Evolutionary conservation across 64 coral and sea anemone species (phyloP).

Genomic region (Montipora efflorescens): DNA sequence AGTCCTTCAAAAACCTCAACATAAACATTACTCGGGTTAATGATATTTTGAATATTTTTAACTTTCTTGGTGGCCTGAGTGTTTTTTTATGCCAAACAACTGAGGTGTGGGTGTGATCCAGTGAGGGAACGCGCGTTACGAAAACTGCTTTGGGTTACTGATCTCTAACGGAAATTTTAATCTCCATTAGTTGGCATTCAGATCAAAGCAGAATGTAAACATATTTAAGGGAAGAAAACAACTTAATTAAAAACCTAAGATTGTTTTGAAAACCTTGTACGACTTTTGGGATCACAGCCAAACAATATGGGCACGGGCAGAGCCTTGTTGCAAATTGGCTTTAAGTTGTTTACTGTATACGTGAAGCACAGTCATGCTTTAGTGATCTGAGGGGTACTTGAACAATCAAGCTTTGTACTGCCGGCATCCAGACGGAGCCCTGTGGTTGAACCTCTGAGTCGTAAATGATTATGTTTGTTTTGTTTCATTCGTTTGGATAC

Average conservation of each 20-base stretch:
- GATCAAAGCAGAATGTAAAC: neutral
- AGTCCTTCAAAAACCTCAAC: neutral
- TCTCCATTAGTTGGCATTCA: neutral
- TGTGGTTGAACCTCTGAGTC: too few relatives aligned
- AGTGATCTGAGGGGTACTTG: too few relatives aligned
- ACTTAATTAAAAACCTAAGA: neutral
- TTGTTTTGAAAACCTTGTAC: neutral
- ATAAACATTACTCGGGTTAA: neutral
- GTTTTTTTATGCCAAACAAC: neutral
- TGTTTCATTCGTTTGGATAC: too few relatives aligned
- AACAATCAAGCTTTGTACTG: too few relatives aligned
- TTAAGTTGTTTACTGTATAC: too few relatives aligned
- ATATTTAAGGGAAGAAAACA: neutral
- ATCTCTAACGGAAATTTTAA: constrained; percentile 5
- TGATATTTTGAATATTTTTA: neutral
- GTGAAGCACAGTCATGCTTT: too few relatives aligned
- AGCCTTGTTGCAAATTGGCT: too few relatives aligned
- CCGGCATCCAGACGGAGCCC: too few relatives aligned
- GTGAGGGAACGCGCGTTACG: neutral
- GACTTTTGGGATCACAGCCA: neutral
- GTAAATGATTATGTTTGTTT: too few relatives aligned
- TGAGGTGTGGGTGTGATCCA: neutral
- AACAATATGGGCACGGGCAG: neutral
- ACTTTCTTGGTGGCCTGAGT: neutral
- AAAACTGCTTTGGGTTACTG: neutral